Base-by-base conservation (phyloP, 2,888 invertebrate species). In the Thecophora atra region DNA sequence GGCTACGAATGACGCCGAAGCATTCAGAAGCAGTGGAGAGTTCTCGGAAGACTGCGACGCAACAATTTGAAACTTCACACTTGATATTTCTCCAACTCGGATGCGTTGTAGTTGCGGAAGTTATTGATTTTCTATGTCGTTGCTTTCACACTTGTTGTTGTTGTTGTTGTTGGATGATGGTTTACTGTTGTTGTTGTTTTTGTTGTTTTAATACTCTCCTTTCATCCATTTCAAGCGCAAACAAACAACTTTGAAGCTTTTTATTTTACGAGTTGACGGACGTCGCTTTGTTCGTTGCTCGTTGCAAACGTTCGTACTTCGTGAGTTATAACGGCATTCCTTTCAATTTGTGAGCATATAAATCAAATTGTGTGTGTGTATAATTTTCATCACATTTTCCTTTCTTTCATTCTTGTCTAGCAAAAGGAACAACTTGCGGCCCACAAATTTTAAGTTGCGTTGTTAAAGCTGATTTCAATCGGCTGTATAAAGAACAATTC, bases 181-280 rank as follows among this genome's bases (percentile, higher is more conserved):
- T n/a, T n/a, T 47, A 3, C 44, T 47, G 47, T 47, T 47, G 47
- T 47, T 47, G 47, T 47, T 3, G 47, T 47, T 47, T 11, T 47
- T 47, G n/a, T 37, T 37, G 65, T 21, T 19, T 51, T 21, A 44
- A 44, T 62, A 64, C 66, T 68, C 70, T 71, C 73, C 8, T n/a
- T 47, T 47, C 37, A 37, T 37, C 37, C 37, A 37, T 11, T 37
- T 11, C 11, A 37, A 6, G 2, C 4, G 17, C 15, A 47, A 47
- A 2, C 47, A 15, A 47, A 47, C 2, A 47, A 5, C 47, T n/a
- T n/a, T 47, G 47, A 5, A 3, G 47, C 47, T 47, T 11, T 47
- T 15, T 47, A n/a, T n/a, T 47, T 15, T 47, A n/a, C 37, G 47
- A 47, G 47, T 47, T n/a, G 47, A 15, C 17, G 47, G 17, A 47